phyloP scores from a whole-genome alignment of 2,113 vertebrate species.

The rabbit (Oryctolagus cuniculus) region mOryCun1.1 NC_091438.1:30419001-30419500 shows the following conservation, averaged over 20 bases:
- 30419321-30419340: background rate
- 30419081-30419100: no score
- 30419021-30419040: no score
- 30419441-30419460: background rate
- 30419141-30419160: no score
- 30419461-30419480: background rate
- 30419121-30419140: no score
- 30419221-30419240: background rate
- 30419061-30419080: no score
- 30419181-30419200: no score
- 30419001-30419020: no score
- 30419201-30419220: background rate
- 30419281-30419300: background rate
- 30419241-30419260: slow-evolving; percentile 43
- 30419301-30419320: slow-evolving; percentile 20
- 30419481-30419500: background rate
- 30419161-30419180: no score
- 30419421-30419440: background rate
- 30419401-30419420: background rate
- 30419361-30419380: background rate
- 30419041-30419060: no score
- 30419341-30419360: background rate
- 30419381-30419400: background rate
- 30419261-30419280: background rate
- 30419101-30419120: no score